Evolutionary conservation across 2,888 invertebrate genomes (phyloP).

Genomic region (Macropis europaea): DNA sequence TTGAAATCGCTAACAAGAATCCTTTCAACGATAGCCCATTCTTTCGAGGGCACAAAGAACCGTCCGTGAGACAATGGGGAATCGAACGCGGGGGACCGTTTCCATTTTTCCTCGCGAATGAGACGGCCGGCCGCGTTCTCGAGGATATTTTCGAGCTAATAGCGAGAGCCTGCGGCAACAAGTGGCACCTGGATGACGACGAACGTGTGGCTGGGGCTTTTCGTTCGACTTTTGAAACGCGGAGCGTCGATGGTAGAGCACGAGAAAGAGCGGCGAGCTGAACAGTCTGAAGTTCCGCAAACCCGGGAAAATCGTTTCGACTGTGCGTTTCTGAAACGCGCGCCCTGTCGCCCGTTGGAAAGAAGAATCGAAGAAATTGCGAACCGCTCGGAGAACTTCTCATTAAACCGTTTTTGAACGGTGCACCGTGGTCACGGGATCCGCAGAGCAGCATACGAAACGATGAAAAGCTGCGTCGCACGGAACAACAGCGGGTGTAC

Average conservation of each 20-base stretch:
- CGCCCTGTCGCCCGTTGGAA: too few relatives aligned
- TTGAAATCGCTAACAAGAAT: neutral
- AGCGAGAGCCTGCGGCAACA: conserved; percentile 48
- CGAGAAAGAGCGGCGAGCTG: too few relatives aligned
- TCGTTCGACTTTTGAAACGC: neutral
- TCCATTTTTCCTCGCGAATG: neutral
- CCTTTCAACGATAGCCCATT: conserved; percentile 3
- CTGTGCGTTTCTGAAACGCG: too few relatives aligned
- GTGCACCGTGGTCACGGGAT: too few relatives aligned
- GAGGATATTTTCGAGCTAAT: conserved; percentile 18
- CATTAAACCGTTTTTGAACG: too few relatives aligned
- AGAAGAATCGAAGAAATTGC: too few relatives aligned
- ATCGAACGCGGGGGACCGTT: conserved; percentile 2
- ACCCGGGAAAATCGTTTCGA: too few relatives aligned
- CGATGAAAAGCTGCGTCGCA: conserved; percentile 64
- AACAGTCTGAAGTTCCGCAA: too few relatives aligned
- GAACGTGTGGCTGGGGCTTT: neutral
- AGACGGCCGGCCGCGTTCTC: neutral
- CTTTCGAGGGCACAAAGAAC: conserved; percentile 1
- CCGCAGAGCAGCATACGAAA: too few relatives aligned
- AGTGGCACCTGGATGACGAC: conserved; percentile 49
- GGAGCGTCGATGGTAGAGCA: too few relatives aligned
- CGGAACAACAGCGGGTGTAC: conserved; percentile 75
- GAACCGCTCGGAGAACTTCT: too few relatives aligned
- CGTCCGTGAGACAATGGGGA: neutral